Percentiles rank a stretch among this genome's conserved stretches.
phyloP scores from a whole-genome alignment of 2,888 invertebrate genomes.

The Limenitis arthemis region DNA sequence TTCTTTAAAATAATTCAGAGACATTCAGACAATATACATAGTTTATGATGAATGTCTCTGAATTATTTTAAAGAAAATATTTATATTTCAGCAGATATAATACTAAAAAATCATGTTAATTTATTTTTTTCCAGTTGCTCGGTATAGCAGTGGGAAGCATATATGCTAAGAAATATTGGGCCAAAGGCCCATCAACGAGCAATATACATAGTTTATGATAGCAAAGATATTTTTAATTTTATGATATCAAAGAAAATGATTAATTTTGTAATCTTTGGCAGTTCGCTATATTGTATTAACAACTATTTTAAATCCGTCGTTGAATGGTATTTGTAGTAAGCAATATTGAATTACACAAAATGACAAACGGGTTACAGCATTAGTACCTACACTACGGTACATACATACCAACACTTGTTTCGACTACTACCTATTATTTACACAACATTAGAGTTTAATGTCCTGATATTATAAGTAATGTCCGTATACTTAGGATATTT shows the following conservation, averaged over 20 bases:
- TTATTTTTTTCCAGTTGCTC: conserved; percentile 29
- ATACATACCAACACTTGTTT: background rate
- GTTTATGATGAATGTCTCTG: too few species aligned
- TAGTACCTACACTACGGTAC: background rate
- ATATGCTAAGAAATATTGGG: conserved; percentile 52
- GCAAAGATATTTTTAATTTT: too few species aligned
- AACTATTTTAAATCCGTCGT: background rate
- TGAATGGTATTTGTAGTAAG: background rate
- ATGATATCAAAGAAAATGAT: too few species aligned
- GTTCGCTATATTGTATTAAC: too few species aligned
- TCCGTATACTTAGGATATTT: background rate
- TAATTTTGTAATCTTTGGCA: too few species aligned
- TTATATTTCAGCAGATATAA: background rate
- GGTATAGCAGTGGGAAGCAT: conserved; percentile 32
- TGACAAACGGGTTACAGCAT: conserved; percentile 1
- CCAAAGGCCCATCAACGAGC: conserved; percentile 46
- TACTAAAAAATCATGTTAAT: background rate
- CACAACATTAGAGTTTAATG: background rate
- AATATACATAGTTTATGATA: too few species aligned
- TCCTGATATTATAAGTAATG: background rate
- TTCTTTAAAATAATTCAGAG: too few species aligned
- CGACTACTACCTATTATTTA: background rate
- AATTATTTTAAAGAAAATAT: too few species aligned
- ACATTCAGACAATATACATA: too few species aligned
- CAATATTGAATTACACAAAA: background rate